phyloP scores from a whole-genome alignment of 2,888 invertebrate species.

The Drosophila melanosoma region DNA sequence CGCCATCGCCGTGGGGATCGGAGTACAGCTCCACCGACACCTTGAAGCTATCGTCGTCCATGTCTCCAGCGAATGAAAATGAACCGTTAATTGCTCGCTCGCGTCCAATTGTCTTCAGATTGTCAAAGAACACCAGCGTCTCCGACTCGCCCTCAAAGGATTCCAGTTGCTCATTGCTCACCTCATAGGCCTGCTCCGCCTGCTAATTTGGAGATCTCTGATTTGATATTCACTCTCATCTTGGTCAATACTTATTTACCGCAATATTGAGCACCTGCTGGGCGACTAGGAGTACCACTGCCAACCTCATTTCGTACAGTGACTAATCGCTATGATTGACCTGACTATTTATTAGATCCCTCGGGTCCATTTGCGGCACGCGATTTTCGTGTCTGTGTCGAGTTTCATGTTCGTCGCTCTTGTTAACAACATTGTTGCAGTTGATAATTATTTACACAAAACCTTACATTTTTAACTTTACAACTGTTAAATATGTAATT shows the following conservation, averaged over 20 bases:
- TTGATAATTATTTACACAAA: constrained; percentile 12
- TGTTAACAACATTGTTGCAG: constrained; percentile 51
- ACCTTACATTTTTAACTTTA: not conserved
- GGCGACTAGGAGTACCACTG: constrained; percentile 26
- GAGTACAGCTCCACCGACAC: constrained; percentile 72
- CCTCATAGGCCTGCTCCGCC: constrained; percentile 72
- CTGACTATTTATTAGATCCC: constrained; percentile 52
- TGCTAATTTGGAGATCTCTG: constrained; percentile 4
- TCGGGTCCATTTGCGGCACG: constrained; percentile 34
- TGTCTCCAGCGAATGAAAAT: constrained; percentile 64
- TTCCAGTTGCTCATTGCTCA: constrained; percentile 70
- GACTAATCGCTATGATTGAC: not conserved
- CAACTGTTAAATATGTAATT: not conserved
- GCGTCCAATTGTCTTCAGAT: constrained; percentile 62
- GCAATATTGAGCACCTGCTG: constrained; percentile 44
- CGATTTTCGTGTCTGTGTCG: constrained; percentile 48
- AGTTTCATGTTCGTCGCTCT: constrained; percentile 22
- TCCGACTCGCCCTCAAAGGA: constrained; percentile 67
- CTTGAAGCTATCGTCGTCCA: constrained; percentile 74
- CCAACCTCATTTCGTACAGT: constrained; percentile 51
- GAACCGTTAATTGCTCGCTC: constrained; percentile 75
- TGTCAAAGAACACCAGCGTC: constrained; percentile 59
- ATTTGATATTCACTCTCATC: not conserved
- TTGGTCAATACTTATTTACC: constrained; percentile 36
- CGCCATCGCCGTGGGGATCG: constrained; percentile 73